These are phyloP conservation scores for Pectinophora gossypiella DNA, from an alignment of 1,140 invertebrate genomes.

Conservation along the genomic window DNA sequence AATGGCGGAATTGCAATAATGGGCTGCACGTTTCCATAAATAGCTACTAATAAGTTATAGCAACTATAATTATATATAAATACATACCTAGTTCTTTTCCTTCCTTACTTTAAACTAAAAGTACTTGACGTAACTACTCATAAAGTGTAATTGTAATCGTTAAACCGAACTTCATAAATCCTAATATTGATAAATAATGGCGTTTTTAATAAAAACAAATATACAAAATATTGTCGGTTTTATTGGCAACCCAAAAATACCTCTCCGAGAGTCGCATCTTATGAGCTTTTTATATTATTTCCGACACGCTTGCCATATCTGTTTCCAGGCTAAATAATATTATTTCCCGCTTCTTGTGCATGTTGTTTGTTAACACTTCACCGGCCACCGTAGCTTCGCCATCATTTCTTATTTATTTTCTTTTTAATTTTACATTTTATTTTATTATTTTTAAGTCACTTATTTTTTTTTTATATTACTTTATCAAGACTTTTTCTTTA, in stretches of 20 bases:
- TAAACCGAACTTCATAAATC: constrained; percentile 75
- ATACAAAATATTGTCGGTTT: constrained; percentile 63
- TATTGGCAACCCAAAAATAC: constrained; percentile 28
- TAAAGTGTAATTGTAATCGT: constrained; percentile 73
- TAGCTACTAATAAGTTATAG: not conserved
- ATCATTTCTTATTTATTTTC: constrained; percentile 60
- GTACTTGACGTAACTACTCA: constrained; percentile 69
- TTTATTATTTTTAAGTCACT: constrained; percentile 57
- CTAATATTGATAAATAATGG: constrained; percentile 73
- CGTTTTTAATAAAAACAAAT: constrained; percentile 75
- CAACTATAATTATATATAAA: constrained; percentile 19
- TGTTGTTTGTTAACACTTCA: constrained; percentile 59
- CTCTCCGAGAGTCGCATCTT: not conserved
- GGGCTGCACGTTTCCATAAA: constrained; percentile 39
- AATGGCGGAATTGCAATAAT: constrained; percentile 27
- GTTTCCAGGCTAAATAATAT: constrained; percentile 28
- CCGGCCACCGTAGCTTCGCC: constrained; percentile 68
- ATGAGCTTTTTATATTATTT: constrained; percentile 14
- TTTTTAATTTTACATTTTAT: constrained; percentile 54
- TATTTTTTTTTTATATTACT: constrained; percentile 43
- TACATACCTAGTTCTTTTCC: constrained; percentile 49
- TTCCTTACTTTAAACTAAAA: constrained; percentile 63
- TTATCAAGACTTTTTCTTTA: constrained; percentile 32
- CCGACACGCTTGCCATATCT: constrained; percentile 32
- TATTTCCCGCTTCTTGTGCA: constrained; percentile 36